Evolutionary conservation across 2,888 invertebrate species (phyloP), one percentile per base, ranked within the genome.

Genomic region (Palloptera scutellata): DNA sequence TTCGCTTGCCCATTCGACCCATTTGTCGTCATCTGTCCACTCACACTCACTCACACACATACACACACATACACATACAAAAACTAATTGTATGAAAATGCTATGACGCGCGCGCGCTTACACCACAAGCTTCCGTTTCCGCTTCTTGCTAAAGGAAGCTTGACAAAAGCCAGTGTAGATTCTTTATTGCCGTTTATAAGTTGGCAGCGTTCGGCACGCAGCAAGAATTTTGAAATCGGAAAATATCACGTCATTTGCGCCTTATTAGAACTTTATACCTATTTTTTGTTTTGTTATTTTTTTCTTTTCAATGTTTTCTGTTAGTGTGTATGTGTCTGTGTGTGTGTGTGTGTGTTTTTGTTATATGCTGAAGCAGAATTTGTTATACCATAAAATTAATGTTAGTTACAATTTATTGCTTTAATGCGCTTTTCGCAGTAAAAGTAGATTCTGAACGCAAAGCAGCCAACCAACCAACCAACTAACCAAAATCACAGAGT

Each of bases 101-200:
- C 30, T 30, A 30, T 30, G 30, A 30, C 30, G 30, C 30, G 30
- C 30, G 30, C 30, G 30, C 30, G 70, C 72, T 70, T 72, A 70
- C 69, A 72, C 72, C 72, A 66, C 72, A 69, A 66, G 66, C 66
- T 71, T 72, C 70, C 70, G 72, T 66, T 70, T 72, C 70, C 72
- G 69, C 64, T 69, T 42, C 30, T 30, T 30, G 30, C 6, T 30
- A 30, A 30, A 30, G 30, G 30, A n/a, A n/a, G n/a, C n/a, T n/a
- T n/a, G n/a, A 30, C 30, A 30, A 30, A 30, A 30, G 30, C 30
- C 30, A 30, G 30, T 30, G 30, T 30, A 4, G 30, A 4, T 30
- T 30, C 30, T 30, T 30, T 30, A 30, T 30, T 30, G 30, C 6
- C 30, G 30, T 30, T 30, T 30, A 30, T 30, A 30, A 30, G 30